Percentiles rank a stretch among this genome's conserved stretches.
phyloP scores from a whole-genome alignment of 1,140 invertebrate genomes.

The Drosophila yakuba region DNA sequence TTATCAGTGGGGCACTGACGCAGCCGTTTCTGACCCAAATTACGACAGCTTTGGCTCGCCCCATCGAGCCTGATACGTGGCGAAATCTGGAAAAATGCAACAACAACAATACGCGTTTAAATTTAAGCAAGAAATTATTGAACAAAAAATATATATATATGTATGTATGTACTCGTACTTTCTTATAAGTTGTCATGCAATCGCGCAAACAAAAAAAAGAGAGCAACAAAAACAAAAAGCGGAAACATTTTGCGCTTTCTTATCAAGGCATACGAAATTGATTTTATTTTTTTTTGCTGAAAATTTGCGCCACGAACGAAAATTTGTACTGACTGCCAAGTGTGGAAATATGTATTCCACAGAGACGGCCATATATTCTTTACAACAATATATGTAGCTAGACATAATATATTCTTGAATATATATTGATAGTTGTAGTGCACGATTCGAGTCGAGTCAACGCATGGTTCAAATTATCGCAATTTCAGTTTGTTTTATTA shows the following conservation, averaged over 20 bases:
- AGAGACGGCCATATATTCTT: conserved; percentile 14
- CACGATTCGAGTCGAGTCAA: conserved; percentile 35
- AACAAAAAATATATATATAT: conserved; percentile 57
- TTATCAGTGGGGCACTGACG: conserved; percentile 70
- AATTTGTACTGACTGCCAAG: conserved; percentile 29
- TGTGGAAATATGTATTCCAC: conserved; percentile 29
- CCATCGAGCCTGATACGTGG: conserved; percentile 67
- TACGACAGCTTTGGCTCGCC: conserved; percentile 54
- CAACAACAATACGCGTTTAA: conserved; percentile 28
- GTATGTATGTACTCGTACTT: conserved; percentile 3
- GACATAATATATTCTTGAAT: conserved; percentile 2
- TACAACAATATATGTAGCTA: conserved; percentile 10
- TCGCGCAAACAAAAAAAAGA: conserved; percentile 53
- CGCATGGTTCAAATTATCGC: conserved; percentile 74
- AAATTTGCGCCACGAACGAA: conserved; percentile 63
- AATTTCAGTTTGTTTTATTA: conserved; percentile 54
- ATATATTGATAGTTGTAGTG: conserved; percentile 33
- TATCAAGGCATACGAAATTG: conserved; percentile 79
- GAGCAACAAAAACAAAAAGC: conserved; percentile 68
- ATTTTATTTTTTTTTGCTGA: conserved; percentile 73
- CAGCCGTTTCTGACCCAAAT: conserved; percentile 77
- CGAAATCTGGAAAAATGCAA: conserved; percentile 58
- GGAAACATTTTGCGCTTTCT: conserved; percentile 75
- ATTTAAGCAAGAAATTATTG: conserved; percentile 81
- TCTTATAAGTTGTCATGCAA: conserved; percentile 49